Percentiles rank a stretch among this genome's conserved stretches.
These are phyloP conservation scores for Urocolius indicus DNA, from an alignment of 2,113 vertebrate genomes.

Conservation along the genomic window DNA sequence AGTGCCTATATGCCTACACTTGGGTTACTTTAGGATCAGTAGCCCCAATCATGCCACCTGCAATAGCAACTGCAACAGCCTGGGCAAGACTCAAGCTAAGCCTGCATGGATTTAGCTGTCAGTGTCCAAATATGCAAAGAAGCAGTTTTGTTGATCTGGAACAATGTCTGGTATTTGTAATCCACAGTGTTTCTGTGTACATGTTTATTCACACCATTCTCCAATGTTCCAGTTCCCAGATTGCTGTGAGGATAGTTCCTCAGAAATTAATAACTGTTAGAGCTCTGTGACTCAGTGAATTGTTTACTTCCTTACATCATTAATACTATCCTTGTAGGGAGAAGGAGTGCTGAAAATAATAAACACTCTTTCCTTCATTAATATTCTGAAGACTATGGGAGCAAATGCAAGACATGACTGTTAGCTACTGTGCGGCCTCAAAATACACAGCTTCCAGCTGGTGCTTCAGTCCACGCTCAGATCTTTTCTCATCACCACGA, in stretches of 20 bases:
- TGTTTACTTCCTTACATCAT: conserved; percentile 62
- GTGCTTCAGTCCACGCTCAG: not conserved
- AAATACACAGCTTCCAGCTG: not conserved
- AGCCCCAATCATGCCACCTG: not conserved
- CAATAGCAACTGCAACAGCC: not conserved
- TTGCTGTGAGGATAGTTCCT: conserved; percentile 39
- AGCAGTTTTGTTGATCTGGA: not conserved
- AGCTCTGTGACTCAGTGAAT: conserved; percentile 44
- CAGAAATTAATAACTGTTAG: conserved; percentile 48
- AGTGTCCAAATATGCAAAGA: not conserved
- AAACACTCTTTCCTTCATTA: conserved; percentile 36
- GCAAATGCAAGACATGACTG: conserved; percentile 15
- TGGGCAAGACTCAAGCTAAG: not conserved
- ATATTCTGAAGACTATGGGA: conserved; percentile 18
- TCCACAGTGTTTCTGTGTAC: not conserved
- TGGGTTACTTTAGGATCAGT: not conserved
- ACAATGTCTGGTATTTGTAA: conserved; percentile 2
- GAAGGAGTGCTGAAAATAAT: conserved; percentile 44
- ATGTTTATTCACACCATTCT: conserved; percentile 33
- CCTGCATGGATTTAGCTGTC: not conserved
- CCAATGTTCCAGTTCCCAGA: not conserved
- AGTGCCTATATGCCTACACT: not conserved
- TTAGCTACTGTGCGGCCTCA: not conserved
- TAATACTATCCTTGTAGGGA: conserved; percentile 49
- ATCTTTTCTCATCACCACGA: not conserved